A percentile compares a stretch with the other conserved stretches of the same genome.
phyloP scores from a whole-genome alignment of 2,797 vertebrate genomes.

The Crypturellus tataupa region DNA sequence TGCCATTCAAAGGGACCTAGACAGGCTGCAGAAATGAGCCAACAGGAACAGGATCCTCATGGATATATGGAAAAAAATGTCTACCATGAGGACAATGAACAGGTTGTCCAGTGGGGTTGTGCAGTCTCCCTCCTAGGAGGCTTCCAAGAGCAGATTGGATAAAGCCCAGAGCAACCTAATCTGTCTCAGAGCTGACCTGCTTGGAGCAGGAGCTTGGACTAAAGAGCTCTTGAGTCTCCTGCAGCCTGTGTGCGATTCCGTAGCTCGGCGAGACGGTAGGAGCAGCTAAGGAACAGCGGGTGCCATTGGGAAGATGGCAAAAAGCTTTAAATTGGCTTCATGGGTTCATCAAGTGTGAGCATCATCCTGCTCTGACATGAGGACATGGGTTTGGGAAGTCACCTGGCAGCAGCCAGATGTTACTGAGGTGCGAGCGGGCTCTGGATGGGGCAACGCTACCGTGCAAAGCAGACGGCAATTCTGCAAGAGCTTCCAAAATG shows the following conservation, averaged over 20 bases:
- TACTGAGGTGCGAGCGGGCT: neutral
- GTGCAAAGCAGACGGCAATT: neutral
- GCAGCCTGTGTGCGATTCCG: neutral
- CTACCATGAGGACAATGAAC: neutral
- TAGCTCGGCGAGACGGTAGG: accelerated
- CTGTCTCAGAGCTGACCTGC: neutral
- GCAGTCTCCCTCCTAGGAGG: neutral
- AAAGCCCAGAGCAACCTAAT: neutral
- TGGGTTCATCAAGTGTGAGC: no score
- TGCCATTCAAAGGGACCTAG: neutral
- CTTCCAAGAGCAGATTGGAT: neutral
- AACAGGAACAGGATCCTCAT: neutral
- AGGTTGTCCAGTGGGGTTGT: accelerated
- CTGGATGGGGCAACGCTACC: neutral
- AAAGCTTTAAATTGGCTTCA: neutral
- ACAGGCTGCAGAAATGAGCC: neutral
- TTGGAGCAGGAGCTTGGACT: neutral
- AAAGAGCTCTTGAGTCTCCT: neutral
- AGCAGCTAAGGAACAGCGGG: neutral
- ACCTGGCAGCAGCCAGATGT: neutral
- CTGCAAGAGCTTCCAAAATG: neutral
- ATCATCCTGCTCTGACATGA: neutral
- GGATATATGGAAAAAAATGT: neutral
- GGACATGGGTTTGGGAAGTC: neutral
- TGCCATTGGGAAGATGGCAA: neutral